These are phyloP conservation scores for Percopsis omiscomaycus DNA, from an alignment of 2,797 vertebrate species.

Conservation along the genomic window DNA sequence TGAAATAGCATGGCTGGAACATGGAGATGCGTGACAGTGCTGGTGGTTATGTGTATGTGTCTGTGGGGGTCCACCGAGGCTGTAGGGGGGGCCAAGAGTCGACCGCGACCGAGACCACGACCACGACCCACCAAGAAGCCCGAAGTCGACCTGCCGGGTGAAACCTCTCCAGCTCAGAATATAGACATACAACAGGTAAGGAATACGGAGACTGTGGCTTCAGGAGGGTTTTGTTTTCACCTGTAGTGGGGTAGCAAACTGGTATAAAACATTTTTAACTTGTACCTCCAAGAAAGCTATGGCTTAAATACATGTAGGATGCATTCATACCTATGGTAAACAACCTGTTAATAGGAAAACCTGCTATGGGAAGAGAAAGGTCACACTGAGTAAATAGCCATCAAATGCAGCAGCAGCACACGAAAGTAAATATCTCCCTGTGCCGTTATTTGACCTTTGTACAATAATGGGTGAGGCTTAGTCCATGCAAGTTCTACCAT, in stretches of 20 bases:
- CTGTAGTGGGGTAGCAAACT: too few relatives aligned
- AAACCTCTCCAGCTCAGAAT: conserved; percentile 43
- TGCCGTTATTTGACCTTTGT: conserved; percentile 44
- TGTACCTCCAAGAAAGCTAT: too few relatives aligned
- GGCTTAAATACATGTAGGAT: too few relatives aligned
- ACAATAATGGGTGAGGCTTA: conserved; percentile 5
- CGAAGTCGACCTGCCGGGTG: conserved; percentile 38
- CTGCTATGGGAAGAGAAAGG: not conserved
- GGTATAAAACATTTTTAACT: too few relatives aligned
- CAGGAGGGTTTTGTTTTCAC: not conserved
- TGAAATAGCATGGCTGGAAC: conserved; percentile 46
- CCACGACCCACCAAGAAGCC: conserved; percentile 54
- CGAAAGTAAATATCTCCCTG: conserved; percentile 7
- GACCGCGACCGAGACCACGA: conserved; percentile 55
- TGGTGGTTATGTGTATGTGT: conserved; percentile 46
- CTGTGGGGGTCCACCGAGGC: conserved; percentile 55
- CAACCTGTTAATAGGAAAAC: not conserved
- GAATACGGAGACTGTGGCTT: not conserved
- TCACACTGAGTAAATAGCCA: not conserved
- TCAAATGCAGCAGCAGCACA: not conserved
- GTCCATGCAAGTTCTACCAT: conserved; percentile 9
- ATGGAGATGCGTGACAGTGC: conserved; percentile 26
- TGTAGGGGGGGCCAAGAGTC: conserved; percentile 61
- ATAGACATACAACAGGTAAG: conserved; percentile 71
- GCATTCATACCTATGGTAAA: too few relatives aligned